These are phyloP conservation scores for Catocala sponsa DNA, from an alignment of 2,888 invertebrate species.

Conservation along the genomic window DNA sequence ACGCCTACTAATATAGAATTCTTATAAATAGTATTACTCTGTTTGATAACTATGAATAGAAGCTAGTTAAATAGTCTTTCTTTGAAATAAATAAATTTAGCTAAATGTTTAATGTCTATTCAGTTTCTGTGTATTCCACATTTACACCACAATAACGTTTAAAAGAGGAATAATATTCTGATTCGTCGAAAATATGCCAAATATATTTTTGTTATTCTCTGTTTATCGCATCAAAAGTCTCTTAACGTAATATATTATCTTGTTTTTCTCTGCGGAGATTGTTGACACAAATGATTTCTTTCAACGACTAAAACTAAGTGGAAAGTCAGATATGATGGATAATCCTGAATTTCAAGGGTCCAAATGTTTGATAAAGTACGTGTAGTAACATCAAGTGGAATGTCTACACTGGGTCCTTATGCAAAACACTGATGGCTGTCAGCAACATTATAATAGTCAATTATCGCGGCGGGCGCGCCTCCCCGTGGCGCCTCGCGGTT, in stretches of 20 bases:
- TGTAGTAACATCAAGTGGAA: slow-evolving; percentile 22
- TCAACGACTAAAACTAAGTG: slow-evolving; percentile 11
- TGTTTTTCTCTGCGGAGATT: slow-evolving; percentile 28
- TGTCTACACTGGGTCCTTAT: slow-evolving; percentile 30
- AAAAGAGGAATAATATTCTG: slow-evolving; percentile 10
- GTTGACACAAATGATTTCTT: slow-evolving; percentile 10
- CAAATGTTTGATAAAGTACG: slow-evolving; percentile 10
- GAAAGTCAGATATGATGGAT: slow-evolving; percentile 1
- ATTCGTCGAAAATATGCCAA: slow-evolving; percentile 15
- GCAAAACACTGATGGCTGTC: slow-evolving; percentile 42
- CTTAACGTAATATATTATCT: slow-evolving; percentile 26
- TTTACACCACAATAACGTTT: slow-evolving; percentile 1
- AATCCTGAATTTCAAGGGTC: neutral
- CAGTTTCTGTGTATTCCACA: slow-evolving; percentile 1
- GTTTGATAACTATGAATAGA: too few species aligned
- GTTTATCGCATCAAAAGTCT: slow-evolving; percentile 17
- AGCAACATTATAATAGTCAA: slow-evolving; percentile 51
- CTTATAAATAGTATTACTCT: too few species aligned
- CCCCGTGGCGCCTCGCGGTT: slow-evolving; percentile 68
- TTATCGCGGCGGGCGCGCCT: slow-evolving; percentile 48
- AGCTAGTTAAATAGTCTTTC: too few species aligned
- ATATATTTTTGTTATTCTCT: slow-evolving; percentile 14
- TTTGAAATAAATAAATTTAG: neutral
- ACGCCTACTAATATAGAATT: too few species aligned
- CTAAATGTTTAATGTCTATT: neutral